A percentile compares a stretch with the other conserved stretches of the same genome.
Evolutionary conservation across 2,113 vertebrate genomes (phyloP).

Genomic region (Eretmochelys imbricata): DNA sequence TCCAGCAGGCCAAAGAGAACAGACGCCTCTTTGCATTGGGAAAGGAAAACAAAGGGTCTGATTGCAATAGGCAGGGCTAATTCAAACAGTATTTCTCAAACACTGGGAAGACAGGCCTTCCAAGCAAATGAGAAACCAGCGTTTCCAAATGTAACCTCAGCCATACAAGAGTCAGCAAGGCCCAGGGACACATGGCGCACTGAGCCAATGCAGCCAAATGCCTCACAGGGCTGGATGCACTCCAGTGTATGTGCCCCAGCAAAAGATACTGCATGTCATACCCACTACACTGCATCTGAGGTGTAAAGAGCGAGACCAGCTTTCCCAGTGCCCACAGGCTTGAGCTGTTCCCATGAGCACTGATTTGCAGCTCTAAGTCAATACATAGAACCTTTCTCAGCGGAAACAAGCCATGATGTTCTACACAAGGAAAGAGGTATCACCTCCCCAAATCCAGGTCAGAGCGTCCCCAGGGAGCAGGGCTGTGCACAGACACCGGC

Average conservation of each 20-base stretch:
- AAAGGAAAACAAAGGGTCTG: conserved; percentile 74
- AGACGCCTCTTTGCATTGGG: conserved; percentile 67
- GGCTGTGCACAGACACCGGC: not conserved
- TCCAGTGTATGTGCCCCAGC: not conserved
- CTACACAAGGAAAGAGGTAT: not conserved
- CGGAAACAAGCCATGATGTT: not conserved
- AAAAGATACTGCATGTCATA: not conserved
- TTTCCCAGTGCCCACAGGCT: not conserved
- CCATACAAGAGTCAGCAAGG: not conserved
- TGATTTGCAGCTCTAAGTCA: not conserved
- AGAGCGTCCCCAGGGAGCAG: not conserved
- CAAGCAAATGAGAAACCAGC: conserved; percentile 32
- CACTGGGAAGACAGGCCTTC: conserved; percentile 60
- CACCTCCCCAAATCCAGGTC: not conserved
- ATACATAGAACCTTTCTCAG: not conserved
- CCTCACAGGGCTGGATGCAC: not conserved
- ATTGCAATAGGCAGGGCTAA: conserved; percentile 71
- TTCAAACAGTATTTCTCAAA: conserved; percentile 74
- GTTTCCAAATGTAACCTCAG: not conserved
- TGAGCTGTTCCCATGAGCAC: not conserved
- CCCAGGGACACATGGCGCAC: not conserved
- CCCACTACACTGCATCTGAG: not conserved
- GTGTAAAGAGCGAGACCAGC: not conserved
- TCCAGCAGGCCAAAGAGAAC: conserved; percentile 68
- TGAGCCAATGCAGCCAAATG: not conserved